Conservation (phyloP, 2,113 vertebrate genomes). For the Arizona elegans region DNA sequence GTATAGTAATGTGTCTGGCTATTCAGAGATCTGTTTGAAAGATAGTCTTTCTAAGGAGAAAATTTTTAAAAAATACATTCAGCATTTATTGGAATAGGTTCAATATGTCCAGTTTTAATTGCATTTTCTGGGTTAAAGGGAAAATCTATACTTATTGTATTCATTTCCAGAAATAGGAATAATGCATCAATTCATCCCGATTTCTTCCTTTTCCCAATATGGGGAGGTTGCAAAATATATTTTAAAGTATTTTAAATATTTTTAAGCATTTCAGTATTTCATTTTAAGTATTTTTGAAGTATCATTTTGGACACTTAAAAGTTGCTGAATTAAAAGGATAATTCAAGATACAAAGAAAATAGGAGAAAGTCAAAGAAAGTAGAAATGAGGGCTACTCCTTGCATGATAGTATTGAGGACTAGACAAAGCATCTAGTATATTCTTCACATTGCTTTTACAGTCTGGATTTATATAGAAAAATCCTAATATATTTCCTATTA, state of each 20-base stretch:
- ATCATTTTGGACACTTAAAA: background rate
- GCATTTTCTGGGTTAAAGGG: background rate
- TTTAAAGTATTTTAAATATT: background rate
- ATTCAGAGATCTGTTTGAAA: background rate
- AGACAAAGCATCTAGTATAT: background rate
- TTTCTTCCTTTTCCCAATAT: background rate
- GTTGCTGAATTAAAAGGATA: background rate
- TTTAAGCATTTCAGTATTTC: background rate
- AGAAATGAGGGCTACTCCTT: background rate
- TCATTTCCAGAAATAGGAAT: background rate
- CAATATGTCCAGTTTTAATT: background rate
- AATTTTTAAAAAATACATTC: background rate
- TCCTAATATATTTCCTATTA: background rate
- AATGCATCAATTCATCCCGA: background rate
- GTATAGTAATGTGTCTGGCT: background rate
- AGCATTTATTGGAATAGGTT: background rate
- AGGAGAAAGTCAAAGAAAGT: background rate
- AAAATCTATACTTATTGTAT: background rate
- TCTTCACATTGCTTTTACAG: background rate
- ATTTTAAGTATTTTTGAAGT: background rate
- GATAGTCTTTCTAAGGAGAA: background rate
- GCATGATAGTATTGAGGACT: background rate
- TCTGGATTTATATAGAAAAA: background rate
- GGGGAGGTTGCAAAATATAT: background rate
- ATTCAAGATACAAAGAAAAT: background rate